Percentiles rank a stretch among this genome's conserved stretches.
Conservation (phyloP, 2,888 invertebrate species). For the Reticulitermes lucifugus region DNA sequence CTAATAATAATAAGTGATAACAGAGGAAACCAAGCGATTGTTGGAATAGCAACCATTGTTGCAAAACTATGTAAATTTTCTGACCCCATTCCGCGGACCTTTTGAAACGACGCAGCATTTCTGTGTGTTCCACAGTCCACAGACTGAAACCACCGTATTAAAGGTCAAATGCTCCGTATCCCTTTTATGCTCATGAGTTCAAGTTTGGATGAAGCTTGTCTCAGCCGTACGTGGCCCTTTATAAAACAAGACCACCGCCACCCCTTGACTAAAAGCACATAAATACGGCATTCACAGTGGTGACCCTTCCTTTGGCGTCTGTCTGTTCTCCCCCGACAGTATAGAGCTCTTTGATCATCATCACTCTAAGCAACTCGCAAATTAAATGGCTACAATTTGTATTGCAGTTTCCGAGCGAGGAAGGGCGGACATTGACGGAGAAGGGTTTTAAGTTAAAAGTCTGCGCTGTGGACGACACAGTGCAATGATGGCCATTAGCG, state of each 20-base stretch:
- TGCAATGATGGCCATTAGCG: constrained; percentile 47
- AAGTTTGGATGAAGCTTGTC: background rate
- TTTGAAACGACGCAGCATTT: too few species aligned
- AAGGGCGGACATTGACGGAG: constrained; percentile 19
- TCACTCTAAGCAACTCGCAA: constrained; percentile 47
- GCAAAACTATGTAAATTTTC: too few species aligned
- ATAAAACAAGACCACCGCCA: background rate
- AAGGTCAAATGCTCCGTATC: too few species aligned
- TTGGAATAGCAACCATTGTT: too few species aligned
- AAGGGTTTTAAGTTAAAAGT: constrained; percentile 37
- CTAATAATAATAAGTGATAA: too few species aligned
- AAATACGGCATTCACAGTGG: constrained; percentile 5
- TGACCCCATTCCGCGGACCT: too few species aligned
- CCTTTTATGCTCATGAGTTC: too few species aligned
- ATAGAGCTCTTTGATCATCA: constrained; percentile 39
- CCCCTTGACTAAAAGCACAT: constrained; percentile 16
- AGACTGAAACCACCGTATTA: too few species aligned
- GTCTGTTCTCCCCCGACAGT: background rate
- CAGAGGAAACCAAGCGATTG: too few species aligned
- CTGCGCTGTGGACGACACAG: constrained; percentile 24
- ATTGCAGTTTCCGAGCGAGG: constrained; percentile 24
- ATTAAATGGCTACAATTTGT: constrained; percentile 51
- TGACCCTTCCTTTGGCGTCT: constrained; percentile 12
- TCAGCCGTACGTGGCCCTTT: background rate
- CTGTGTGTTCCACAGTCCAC: too few species aligned